Percentiles rank a stretch among this genome's conserved stretches.
phyloP scores from a whole-genome alignment of 30 jellyfish, hydroid and myxozoan genomes.

The Phacellophora camtschatica region DNA sequence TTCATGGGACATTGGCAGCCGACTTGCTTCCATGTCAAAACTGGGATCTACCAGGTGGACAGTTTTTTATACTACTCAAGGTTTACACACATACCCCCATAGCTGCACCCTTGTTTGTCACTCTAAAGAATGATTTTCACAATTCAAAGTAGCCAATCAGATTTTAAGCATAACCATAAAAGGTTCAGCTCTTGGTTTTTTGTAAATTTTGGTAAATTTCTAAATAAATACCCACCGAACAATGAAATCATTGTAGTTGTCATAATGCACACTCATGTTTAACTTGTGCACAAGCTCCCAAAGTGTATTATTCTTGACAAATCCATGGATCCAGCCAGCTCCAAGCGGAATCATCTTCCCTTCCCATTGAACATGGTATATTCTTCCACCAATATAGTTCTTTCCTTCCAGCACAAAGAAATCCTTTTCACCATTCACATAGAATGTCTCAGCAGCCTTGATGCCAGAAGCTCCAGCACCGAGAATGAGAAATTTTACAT shows the following conservation, averaged over 20 bases:
- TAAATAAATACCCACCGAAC: slow-evolving; percentile 70
- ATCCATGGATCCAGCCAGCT: slow-evolving; percentile 46
- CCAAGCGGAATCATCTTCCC: slow-evolving; percentile 50
- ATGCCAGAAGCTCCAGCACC: slow-evolving; percentile 86
- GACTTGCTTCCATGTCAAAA: too few relatives aligned
- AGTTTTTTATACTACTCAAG: too few relatives aligned
- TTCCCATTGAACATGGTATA: slow-evolving; percentile 26
- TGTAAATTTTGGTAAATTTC: too few relatives aligned
- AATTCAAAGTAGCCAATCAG: too few relatives aligned
- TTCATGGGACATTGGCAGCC: too few relatives aligned
- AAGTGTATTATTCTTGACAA: slow-evolving; percentile 33
- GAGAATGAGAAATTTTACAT: slow-evolving; percentile 45
- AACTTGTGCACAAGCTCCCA: slow-evolving; percentile 54
- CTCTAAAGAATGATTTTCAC: too few relatives aligned
- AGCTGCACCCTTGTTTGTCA: too few relatives aligned
- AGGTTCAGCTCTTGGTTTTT: too few relatives aligned
- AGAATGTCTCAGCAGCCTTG: slow-evolving; percentile 64
- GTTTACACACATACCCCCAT: too few relatives aligned
- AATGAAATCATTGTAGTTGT: slow-evolving; percentile 48
- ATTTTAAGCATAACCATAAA: too few relatives aligned
- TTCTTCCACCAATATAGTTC: slow-evolving; percentile 60
- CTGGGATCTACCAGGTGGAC: too few relatives aligned
- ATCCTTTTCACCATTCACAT: slow-evolving; percentile 28
- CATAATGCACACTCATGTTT: slow-evolving; percentile 33
- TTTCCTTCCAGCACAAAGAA: slow-evolving; percentile 72